phyloP scores from a whole-genome alignment of 2,888 invertebrate species.

The Argynnis bischoffii region DNA sequence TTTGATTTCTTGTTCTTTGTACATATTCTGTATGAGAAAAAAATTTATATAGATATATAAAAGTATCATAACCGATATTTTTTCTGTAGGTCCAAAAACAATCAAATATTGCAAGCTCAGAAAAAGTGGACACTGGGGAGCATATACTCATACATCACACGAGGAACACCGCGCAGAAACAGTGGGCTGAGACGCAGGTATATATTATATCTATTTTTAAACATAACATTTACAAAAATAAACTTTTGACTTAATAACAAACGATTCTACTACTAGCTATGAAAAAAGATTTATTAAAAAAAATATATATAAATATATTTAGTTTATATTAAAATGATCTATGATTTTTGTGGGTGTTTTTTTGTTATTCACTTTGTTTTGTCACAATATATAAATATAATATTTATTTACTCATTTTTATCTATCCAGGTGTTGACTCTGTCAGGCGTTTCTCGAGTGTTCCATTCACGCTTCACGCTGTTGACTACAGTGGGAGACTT shows the following conservation, averaged over 20 bases:
- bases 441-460: conserved; percentile 95
- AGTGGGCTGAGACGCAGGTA: conserved; percentile 99
- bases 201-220: not conserved
- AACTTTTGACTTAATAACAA: no score
- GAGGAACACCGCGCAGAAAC: conserved; percentile 98
- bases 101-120: conserved; percentile 87
- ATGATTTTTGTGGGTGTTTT: no score
- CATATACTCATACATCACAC: conserved; percentile 99
- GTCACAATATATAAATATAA: no score
- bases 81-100: conserved; percentile 85
- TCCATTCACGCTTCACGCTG: conserved; percentile 94
- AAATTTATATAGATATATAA: no score
- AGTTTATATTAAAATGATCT: no score
- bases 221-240: no score
- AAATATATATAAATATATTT: no score
- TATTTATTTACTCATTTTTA: no score
- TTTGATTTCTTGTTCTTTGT: no score
- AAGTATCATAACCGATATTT: not conserved
- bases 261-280: no score
- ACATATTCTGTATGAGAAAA: no score
- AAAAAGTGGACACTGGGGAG: conserved; percentile 94
- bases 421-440: conserved; percentile 88
- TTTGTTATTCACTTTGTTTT: not conserved
- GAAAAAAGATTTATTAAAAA: no score
- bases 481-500: conserved; percentile 94